Evolutionary conservation across 2,888 invertebrate genomes (phyloP).

Genomic region (Rotaria macrura): DNA sequence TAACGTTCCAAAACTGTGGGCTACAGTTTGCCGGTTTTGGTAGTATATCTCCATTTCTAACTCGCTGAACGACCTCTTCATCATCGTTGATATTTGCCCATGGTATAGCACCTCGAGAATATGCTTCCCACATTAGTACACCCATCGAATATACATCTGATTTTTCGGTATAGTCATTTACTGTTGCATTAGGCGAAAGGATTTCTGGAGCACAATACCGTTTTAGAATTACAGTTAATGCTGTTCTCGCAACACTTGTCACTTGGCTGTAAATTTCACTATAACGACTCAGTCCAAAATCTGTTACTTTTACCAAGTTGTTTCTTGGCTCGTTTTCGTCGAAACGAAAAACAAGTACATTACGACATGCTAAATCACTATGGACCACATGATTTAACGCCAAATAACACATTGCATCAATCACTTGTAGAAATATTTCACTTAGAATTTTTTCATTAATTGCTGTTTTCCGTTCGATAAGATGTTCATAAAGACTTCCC

Average conservation of each 20-base stretch:
- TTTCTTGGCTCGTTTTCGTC: background rate
- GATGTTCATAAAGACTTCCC: background rate
- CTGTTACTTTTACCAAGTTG: background rate
- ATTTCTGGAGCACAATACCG: background rate
- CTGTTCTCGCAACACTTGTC: background rate
- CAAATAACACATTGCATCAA: background rate
- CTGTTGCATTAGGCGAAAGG: background rate
- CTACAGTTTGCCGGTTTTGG: too few species aligned
- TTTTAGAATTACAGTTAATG: background rate
- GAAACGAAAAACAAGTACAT: background rate
- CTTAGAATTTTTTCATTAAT: background rate
- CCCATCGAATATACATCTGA: background rate
- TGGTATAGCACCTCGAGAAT: background rate
- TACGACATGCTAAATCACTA: background rate
- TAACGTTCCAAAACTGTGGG: too few species aligned
- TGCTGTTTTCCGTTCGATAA: background rate
- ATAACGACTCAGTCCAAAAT: background rate
- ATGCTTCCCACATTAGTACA: background rate
- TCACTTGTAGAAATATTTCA: background rate
- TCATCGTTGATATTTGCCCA: background rate
- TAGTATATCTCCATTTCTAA: too few species aligned
- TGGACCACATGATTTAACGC: background rate
- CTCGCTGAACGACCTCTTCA: background rate
- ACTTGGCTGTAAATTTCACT: background rate
- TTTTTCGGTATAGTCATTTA: background rate